Conservation (phyloP, 2,888 invertebrate genomes). For the Scaptomyza tumidula region DNA sequence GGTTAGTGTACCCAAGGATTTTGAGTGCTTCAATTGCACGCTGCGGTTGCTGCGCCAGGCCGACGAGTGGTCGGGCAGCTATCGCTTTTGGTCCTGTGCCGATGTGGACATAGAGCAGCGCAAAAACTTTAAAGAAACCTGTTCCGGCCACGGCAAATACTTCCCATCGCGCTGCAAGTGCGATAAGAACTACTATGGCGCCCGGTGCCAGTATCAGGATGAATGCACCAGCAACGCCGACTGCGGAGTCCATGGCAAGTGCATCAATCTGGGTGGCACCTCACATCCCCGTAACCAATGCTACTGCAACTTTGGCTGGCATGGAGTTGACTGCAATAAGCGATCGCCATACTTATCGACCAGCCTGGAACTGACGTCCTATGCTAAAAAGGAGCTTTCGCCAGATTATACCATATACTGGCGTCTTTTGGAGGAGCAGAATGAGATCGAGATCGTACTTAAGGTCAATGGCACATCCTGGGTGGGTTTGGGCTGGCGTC, state of each 20-base stretch:
- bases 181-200: slow-evolving; percentile 91
- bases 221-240: slow-evolving; percentile 94
- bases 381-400: slow-evolving; percentile 89
- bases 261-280: slow-evolving; percentile 92
- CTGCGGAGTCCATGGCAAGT: slow-evolving; percentile 94
- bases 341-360: slow-evolving; percentile 91
- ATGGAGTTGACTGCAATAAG: slow-evolving; percentile 93
- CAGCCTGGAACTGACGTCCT: slow-evolving; percentile 89
- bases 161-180: slow-evolving; percentile 92
- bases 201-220: slow-evolving; percentile 94
- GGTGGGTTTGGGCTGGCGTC: slow-evolving; percentile 96
- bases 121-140: slow-evolving; percentile 92
- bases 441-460: slow-evolving; percentile 95
- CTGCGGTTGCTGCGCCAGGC: slow-evolving; percentile 95
- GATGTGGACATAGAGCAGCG: slow-evolving; percentile 94
- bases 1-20: slow-evolving; percentile 92
- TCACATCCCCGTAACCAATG: slow-evolving; percentile 93
- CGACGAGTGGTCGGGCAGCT: slow-evolving; percentile 93
- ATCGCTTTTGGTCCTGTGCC: slow-evolving; percentile 97
- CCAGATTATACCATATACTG: slow-evolving; percentile 92
- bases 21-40: slow-evolving; percentile 95
- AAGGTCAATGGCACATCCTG: slow-evolving; percentile 95
- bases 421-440: slow-evolving; percentile 91
- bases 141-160: slow-evolving; percentile 93
- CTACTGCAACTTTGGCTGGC: slow-evolving; percentile 95